Evolutionary conservation across 2,888 invertebrate genomes (phyloP).

Genomic region (Sisyra terminalis): DNA sequence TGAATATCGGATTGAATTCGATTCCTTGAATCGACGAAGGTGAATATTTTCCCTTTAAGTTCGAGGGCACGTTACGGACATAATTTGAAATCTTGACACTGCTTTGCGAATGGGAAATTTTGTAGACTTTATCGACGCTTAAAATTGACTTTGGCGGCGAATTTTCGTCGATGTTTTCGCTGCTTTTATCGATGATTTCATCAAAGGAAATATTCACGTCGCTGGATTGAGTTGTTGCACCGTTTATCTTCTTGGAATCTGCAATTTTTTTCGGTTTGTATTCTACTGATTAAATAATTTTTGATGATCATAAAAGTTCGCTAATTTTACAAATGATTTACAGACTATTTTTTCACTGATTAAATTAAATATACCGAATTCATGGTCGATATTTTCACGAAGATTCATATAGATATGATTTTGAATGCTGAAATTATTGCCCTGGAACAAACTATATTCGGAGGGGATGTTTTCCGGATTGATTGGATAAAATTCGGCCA

Average conservation of each 20-base stretch:
- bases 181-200: neutral
- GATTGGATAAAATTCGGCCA: neutral
- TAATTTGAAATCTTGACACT: neutral
- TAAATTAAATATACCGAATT: neutral
- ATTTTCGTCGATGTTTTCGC: neutral
- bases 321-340: neutral
- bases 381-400: neutral
- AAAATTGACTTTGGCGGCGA: neutral
- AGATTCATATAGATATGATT: neutral
- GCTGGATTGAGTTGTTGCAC: no score
- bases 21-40: conserved; percentile 3
- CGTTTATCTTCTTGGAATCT: neutral
- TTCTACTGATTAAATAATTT: neutral
- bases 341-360: neutral
- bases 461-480: neutral
- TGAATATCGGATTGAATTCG: conserved; percentile 1
- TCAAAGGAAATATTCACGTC: no score
- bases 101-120: neutral
- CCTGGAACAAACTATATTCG: neutral
- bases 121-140: neutral
- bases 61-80: conserved; percentile 1
- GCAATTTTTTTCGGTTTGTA: neutral
- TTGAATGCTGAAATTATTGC: neutral
- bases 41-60: neutral
- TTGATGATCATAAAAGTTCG: neutral